phyloP scores from a whole-genome alignment of 1,140 invertebrate species.

The Heliconius melpomene region DNA sequence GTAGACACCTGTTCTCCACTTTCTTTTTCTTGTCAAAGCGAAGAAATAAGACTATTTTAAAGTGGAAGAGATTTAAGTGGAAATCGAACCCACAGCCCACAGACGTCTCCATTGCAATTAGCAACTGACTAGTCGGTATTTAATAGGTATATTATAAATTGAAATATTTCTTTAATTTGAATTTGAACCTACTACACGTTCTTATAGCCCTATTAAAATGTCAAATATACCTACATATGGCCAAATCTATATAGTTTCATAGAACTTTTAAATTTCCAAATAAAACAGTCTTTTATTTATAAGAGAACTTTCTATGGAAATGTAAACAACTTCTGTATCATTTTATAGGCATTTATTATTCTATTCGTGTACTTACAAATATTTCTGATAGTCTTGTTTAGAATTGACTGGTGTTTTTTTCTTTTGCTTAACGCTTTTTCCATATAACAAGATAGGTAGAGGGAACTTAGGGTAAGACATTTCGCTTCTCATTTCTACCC shows the following conservation, averaged over 20 bases:
- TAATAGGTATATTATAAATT: too few species aligned
- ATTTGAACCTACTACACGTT: neutral
- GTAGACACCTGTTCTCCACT: too few species aligned
- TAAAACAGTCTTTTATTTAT: neutral
- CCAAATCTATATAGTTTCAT: neutral
- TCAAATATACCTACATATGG: neutral
- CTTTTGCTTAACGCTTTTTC: too few species aligned
- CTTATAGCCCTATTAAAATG: neutral
- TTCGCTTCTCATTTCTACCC: too few species aligned
- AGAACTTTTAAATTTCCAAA: constrained; percentile 9
- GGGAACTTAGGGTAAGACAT: too few species aligned
- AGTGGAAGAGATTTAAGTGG: too few species aligned
- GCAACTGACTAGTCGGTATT: too few species aligned
- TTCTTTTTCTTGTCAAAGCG: too few species aligned
- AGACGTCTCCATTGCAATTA: too few species aligned
- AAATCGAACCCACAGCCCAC: too few species aligned
- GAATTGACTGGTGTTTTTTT: neutral
- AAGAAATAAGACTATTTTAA: too few species aligned
- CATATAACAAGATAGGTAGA: too few species aligned
- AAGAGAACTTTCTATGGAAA: neutral
- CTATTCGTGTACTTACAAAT: neutral
- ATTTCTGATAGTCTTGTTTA: neutral
- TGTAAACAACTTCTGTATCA: neutral
- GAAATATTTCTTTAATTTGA: neutral
- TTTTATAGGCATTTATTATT: neutral